These are phyloP conservation scores for Charadrius vociferus DNA, from an alignment of 2,113 vertebrate genomes.

Conservation along the genomic window DNA sequence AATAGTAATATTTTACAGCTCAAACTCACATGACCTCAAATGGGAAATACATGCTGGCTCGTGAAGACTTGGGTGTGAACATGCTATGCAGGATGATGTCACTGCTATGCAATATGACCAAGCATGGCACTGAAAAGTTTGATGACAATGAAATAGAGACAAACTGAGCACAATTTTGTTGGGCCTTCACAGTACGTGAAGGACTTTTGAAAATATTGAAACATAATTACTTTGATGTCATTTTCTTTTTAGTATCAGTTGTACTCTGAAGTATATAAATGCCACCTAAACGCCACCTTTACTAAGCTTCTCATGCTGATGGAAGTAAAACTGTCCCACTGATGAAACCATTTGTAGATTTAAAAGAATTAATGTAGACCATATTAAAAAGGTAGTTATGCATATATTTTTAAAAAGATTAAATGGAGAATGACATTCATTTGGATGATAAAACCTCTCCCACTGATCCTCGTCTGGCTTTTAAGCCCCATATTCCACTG, in stretches of 20 bases:
- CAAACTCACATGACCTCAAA: not conserved
- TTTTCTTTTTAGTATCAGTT: not conserved
- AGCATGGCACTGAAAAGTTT: not conserved
- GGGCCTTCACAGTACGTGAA: not conserved
- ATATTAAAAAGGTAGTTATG: not conserved
- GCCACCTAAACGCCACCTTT: not conserved
- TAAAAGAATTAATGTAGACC: not conserved
- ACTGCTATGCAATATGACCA: not conserved
- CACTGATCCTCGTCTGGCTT: not conserved
- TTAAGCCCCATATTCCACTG: not conserved
- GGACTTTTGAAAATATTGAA: not conserved
- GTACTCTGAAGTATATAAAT: not conserved
- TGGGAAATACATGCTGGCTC: not conserved
- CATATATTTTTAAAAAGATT: not conserved
- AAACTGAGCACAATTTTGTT: not conserved
- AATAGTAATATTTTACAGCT: not conserved
- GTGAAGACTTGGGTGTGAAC: rapidly evolving
- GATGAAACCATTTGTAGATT: not conserved
- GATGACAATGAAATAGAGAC: not conserved
- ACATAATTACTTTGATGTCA: not conserved
- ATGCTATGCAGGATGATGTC: not conserved
- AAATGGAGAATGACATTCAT: not conserved
- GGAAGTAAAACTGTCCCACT: not conserved
- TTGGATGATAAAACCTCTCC: not conserved
- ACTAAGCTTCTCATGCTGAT: not conserved